phyloP scores from a whole-genome alignment of 2,797 vertebrate species.

The Notolepis coatsorum region DNA sequence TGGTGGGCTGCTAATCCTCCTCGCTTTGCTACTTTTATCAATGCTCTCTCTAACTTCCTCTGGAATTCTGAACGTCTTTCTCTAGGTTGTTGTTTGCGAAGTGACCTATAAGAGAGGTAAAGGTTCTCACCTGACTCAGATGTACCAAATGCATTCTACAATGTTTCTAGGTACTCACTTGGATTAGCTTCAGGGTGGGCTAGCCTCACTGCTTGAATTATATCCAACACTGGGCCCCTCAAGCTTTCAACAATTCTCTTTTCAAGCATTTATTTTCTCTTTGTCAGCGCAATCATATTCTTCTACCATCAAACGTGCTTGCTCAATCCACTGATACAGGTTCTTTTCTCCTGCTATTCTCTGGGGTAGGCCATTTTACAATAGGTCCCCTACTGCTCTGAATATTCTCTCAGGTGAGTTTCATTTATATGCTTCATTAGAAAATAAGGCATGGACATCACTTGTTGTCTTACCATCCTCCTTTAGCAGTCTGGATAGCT shows the following conservation, averaged over 20 bases:
- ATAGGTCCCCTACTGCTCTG: too few species aligned
- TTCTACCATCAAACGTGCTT: constrained; percentile 19
- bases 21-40: too few species aligned
- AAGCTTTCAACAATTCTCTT: constrained; percentile 9
- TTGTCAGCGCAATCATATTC: constrained; percentile 13
- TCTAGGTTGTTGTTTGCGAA: too few species aligned
- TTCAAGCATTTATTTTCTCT: constrained; percentile 21
- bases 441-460: background rate
- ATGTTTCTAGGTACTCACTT: background rate
- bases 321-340: constrained; percentile 13
- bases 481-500: background rate
- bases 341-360: constrained; percentile 10
- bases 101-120: background rate
- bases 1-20: too few species aligned
- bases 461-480: background rate
- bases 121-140: constrained; percentile 27
- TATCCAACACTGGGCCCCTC: background rate
- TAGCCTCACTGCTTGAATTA: constrained; percentile 6
- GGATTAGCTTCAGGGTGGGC: background rate
- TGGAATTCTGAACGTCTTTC: too few species aligned
- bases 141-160: constrained; percentile 19
- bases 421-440: background rate
- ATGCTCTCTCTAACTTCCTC: too few species aligned
- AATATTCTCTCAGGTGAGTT: too few species aligned
- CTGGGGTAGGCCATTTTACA: constrained; percentile 11